A percentile compares a stretch with the other conserved stretches of the same genome.
Evolutionary conservation across 2,888 invertebrate genomes (phyloP).

Genomic region (Idaea aversata): DNA sequence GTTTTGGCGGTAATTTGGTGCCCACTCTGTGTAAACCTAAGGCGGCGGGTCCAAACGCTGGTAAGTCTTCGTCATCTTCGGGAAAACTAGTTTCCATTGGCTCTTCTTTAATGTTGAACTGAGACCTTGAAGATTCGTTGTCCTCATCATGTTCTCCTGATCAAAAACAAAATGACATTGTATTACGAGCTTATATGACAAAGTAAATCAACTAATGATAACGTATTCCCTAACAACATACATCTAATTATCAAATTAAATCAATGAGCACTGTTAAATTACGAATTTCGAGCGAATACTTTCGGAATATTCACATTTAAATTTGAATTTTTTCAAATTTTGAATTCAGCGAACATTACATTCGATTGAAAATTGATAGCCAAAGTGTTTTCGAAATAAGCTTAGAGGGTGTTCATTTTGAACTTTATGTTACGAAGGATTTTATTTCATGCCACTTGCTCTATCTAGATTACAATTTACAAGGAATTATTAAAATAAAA

Average conservation of each 20-base stretch:
- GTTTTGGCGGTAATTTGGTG: slow-evolving; percentile 85
- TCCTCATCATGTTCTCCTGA: slow-evolving; percentile 58
- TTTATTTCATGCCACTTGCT: neutral
- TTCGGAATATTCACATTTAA: slow-evolving; percentile 61
- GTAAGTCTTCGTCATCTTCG: slow-evolving; percentile 84
- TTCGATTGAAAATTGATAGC: slow-evolving; percentile 18
- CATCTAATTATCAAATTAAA: slow-evolving; percentile 6
- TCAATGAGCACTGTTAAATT: slow-evolving; percentile 26
- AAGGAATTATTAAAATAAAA: slow-evolving; percentile 57
- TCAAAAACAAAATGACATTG: slow-evolving; percentile 33
- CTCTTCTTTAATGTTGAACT: slow-evolving; percentile 76
- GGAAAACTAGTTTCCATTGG: slow-evolving; percentile 83
- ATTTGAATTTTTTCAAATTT: slow-evolving; percentile 81
- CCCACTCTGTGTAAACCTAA: slow-evolving; percentile 91
- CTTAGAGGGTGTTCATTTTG: neutral
- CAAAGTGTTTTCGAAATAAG: slow-evolving; percentile 6
- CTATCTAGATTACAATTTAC: neutral
- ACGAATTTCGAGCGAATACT: slow-evolving; percentile 46
- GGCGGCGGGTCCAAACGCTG: slow-evolving; percentile 88
- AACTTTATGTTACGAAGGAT: neutral
- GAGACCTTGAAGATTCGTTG: slow-evolving; percentile 48
- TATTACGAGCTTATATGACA: neutral
- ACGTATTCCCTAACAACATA: neutral
- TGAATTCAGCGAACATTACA: slow-evolving; percentile 62
- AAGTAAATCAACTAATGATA: neutral